Evolutionary conservation across 2,797 vertebrate species (phyloP).

Genomic region (Pseudotriccus pelzelni): DNA sequence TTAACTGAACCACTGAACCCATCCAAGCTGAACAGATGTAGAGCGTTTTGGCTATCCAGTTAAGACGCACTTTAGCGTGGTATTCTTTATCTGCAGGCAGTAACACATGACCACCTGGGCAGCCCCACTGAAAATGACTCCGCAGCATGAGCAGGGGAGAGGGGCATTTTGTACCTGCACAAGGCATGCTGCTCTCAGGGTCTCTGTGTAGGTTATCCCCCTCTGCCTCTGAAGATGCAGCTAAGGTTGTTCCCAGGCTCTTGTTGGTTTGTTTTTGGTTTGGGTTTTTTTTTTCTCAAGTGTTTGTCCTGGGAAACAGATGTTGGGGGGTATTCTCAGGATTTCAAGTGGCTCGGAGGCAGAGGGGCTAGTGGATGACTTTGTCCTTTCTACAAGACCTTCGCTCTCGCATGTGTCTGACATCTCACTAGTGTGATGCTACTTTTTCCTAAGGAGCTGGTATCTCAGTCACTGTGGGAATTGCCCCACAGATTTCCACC

Average conservation of each 20-base stretch:
- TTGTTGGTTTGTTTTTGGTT: neutral
- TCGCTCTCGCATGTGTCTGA: neutral
- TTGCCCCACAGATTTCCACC: neutral
- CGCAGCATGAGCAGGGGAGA: neutral
- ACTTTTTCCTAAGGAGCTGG: neutral
- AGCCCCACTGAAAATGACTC: neutral
- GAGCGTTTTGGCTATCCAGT: neutral
- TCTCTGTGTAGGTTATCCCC: neutral
- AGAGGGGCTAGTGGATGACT: neutral
- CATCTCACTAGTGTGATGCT: neutral
- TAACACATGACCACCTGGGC: neutral
- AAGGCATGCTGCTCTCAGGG: neutral
- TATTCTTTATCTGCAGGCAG: neutral
- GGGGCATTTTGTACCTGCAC: neutral
- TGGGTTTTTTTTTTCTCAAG: neutral
- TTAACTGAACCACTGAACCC: slow-evolving; percentile 19
- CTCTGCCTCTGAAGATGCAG: neutral
- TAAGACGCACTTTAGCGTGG: neutral
- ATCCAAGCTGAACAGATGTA: slow-evolving; percentile 46
- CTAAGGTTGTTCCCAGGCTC: neutral
- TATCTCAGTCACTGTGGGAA: neutral
- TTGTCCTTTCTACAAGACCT: neutral
- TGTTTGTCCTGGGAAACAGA: neutral
- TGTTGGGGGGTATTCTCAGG: neutral
- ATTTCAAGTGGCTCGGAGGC: neutral